A percentile compares a stretch with the other conserved stretches of the same genome.
These are phyloP conservation scores for Ophion ventricosus DNA, from an alignment of 2,888 invertebrate species.

Conservation along the genomic window DNA sequence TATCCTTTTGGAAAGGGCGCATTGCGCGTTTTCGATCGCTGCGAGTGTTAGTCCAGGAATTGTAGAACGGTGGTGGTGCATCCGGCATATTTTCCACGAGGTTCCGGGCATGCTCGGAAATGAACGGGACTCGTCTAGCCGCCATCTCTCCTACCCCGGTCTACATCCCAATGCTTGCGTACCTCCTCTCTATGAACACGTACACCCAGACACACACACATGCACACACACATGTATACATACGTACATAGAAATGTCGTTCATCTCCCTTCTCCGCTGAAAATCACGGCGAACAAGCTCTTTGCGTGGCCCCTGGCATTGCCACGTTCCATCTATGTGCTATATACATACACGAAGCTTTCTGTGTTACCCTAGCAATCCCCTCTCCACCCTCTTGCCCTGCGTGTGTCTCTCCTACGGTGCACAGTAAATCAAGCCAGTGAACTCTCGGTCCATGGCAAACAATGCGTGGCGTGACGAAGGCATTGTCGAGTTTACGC, in stretches of 20 bases:
- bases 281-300: slow-evolving; percentile 77
- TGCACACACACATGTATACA: background rate
- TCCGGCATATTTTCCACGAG: slow-evolving; percentile 44
- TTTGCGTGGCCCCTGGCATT: slow-evolving; percentile 74
- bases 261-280: slow-evolving; percentile 65
- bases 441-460: slow-evolving; percentile 78
- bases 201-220: no score
- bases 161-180: background rate
- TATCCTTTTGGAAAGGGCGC: background rate
- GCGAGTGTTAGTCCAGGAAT: slow-evolving; percentile 10
- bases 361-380: slow-evolving; percentile 13
- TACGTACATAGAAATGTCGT: slow-evolving; percentile 4
- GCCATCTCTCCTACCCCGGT: background rate
- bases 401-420: slow-evolving; percentile 34
- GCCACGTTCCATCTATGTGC: slow-evolving; percentile 28
- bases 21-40: background rate
- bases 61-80: slow-evolving; percentile 17
- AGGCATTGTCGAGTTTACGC: slow-evolving; percentile 82
- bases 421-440: slow-evolving; percentile 78
- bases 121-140: slow-evolving; percentile 9
- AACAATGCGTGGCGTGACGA: slow-evolving; percentile 82
- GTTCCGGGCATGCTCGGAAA: slow-evolving; percentile 35
- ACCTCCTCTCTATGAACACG: background rate
- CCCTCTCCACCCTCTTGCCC: slow-evolving; percentile 61
- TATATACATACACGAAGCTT: slow-evolving; percentile 26